These are phyloP conservation scores for Harpalus rubripes DNA, from an alignment of 2,888 invertebrate genomes.

Conservation along the genomic window DNA sequence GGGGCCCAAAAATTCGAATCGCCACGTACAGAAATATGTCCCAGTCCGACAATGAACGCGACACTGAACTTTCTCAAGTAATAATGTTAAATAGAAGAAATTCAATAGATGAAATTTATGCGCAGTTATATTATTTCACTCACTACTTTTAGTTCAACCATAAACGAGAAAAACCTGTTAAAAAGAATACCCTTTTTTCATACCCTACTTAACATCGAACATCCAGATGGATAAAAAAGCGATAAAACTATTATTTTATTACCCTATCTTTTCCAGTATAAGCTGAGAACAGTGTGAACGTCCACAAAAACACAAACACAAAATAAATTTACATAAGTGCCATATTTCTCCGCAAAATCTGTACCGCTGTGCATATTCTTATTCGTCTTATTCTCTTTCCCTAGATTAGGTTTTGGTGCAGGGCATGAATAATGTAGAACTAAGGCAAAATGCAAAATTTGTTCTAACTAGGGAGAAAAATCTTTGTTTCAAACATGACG, in stretches of 20 bases:
- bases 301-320: slow-evolving; percentile 33
- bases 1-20: too few species aligned
- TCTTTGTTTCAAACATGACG: slow-evolving; percentile 19
- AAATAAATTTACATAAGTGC: slow-evolving; percentile 21
- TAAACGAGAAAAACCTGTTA: too few species aligned
- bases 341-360: slow-evolving; percentile 43
- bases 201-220: not conserved
- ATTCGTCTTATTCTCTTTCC: slow-evolving; percentile 5
- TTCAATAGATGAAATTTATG: too few species aligned
- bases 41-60: too few species aligned
- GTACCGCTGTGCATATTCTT: slow-evolving; percentile 8
- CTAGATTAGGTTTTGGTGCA: slow-evolving; percentile 10
- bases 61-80: too few species aligned
- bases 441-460: slow-evolving; percentile 18
- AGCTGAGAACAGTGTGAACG: not conserved
- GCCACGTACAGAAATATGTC: too few species aligned
- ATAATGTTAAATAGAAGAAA: too few species aligned
- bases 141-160: too few species aligned
- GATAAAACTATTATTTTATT: slow-evolving; percentile 16
- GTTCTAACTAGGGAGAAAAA: not conserved
- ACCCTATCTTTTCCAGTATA: not conserved
- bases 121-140: too few species aligned
- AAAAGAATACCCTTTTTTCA: not conserved
- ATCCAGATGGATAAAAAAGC: not conserved
- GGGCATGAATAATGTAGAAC: slow-evolving; percentile 29